Percentiles rank a stretch among this genome's conserved stretches.
These are phyloP conservation scores for Decapterus maruadsi DNA, from an alignment of 2,797 vertebrate genomes.

Conservation along the genomic window DNA sequence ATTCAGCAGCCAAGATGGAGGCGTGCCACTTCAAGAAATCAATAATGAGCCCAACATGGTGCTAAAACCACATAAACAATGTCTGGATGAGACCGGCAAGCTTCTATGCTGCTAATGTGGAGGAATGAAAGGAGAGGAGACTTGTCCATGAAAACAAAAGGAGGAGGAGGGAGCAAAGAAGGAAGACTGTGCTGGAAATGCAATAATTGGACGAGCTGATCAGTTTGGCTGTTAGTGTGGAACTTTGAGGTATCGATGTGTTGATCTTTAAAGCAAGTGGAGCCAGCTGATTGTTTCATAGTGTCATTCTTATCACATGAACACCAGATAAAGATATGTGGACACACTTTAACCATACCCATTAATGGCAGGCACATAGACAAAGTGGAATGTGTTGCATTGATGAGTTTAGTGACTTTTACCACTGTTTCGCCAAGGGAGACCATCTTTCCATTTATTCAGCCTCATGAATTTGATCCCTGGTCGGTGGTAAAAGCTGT, in stretches of 20 bases:
- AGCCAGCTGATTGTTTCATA: conserved; percentile 21
- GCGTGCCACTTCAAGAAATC: conserved; percentile 67
- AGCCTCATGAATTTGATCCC: conserved; percentile 4
- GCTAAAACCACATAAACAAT: conserved; percentile 68
- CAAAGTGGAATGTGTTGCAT: background rate
- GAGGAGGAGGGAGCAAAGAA: background rate
- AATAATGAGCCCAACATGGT: conserved; percentile 71
- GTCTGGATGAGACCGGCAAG: conserved; percentile 50
- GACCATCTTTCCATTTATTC: conserved; percentile 21
- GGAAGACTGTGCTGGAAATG: conserved; percentile 24
- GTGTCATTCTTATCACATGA: conserved; percentile 36
- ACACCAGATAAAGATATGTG: background rate
- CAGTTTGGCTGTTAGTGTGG: conserved; percentile 18
- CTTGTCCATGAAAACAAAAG: conserved; percentile 53
- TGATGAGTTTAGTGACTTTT: background rate
- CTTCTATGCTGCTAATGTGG: conserved; percentile 49
- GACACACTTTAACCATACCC: background rate
- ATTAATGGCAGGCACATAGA: background rate
- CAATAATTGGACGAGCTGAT: conserved; percentile 69
- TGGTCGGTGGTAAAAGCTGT: background rate
- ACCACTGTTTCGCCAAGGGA: background rate
- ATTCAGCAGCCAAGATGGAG: conserved; percentile 64
- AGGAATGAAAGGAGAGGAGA: conserved; percentile 46
- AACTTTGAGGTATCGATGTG: background rate
- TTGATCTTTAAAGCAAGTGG: conserved; percentile 4